These are phyloP conservation scores for Terrapene triunguis DNA, from an alignment of 2,113 vertebrate species.

Conservation along the genomic window DNA sequence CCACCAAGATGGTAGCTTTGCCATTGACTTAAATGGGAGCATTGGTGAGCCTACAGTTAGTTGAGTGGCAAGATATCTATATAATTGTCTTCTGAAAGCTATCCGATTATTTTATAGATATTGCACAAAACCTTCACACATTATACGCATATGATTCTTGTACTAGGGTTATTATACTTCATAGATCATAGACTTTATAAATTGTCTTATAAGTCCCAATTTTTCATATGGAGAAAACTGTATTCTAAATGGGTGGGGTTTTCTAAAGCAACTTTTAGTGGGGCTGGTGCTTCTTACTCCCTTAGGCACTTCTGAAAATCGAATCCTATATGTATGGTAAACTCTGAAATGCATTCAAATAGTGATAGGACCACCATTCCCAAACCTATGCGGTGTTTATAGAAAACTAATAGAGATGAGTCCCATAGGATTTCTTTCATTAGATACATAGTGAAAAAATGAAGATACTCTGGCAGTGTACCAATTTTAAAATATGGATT, in stretches of 20 bases:
- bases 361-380: background rate
- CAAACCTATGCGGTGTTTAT: background rate
- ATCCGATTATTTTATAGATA: background rate
- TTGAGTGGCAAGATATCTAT: background rate
- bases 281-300: background rate
- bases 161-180: background rate
- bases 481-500: conserved; percentile 70
- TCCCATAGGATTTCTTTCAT: background rate
- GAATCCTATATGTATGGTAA: background rate
- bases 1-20: conserved; percentile 27
- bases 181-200: background rate
- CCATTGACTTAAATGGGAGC: background rate
- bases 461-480: conserved; percentile 62
- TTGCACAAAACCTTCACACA: background rate
- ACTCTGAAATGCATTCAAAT: background rate
- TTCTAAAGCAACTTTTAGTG: background rate
- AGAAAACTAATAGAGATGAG: rapidly evolving
- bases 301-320: background rate
- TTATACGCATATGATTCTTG: background rate
- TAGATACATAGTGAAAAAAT: conserved; percentile 12
- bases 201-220: background rate
- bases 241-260: background rate
- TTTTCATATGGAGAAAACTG: background rate
- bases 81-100: background rate
- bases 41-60: background rate